phyloP scores from a whole-genome alignment of 1,140 invertebrate genomes.

The Steinernema feltiae region DNA sequence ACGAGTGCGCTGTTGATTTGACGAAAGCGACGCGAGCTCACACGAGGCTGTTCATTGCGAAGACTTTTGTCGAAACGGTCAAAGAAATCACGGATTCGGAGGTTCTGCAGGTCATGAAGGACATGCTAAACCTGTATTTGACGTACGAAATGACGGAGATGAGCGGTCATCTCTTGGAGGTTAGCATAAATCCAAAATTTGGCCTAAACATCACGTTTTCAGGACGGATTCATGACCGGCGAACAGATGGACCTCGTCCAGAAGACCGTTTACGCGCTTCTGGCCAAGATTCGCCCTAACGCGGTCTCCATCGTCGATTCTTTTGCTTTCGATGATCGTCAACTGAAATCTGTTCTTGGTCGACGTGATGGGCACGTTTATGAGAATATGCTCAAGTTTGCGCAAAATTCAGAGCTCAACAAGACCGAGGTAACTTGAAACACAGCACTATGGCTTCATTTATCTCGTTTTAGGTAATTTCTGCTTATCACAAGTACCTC shows the following conservation, averaged over 20 bases:
- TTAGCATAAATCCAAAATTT: background rate
- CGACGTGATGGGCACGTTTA: conserved; percentile 83
- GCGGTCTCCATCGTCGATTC: conserved; percentile 81
- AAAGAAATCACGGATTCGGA: conserved; percentile 26
- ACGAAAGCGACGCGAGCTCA: conserved; percentile 45
- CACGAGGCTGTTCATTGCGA: conserved; percentile 44
- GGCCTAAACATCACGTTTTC: background rate
- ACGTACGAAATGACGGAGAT: background rate
- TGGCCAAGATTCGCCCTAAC: conserved; percentile 65
- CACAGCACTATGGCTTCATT: background rate
- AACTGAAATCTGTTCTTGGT: conserved; percentile 74
- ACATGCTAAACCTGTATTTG: background rate
- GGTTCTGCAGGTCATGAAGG: background rate
- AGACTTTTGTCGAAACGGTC: conserved; percentile 38
- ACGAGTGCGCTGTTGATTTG: conserved; percentile 47
- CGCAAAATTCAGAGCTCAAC: conserved; percentile 77
- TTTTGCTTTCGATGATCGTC: conserved; percentile 77
- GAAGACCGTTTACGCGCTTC: conserved; percentile 13
- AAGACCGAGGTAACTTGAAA: conserved; percentile 59
- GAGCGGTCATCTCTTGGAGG: background rate
- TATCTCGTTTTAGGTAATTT: background rate
- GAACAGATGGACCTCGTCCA: background rate
- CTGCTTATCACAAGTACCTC: background rate
- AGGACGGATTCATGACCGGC: background rate
- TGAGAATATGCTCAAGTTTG: conserved; percentile 74